A percentile compares a stretch with the other conserved stretches of the same genome.
phyloP scores from a whole-genome alignment of 2,113 vertebrate species.

The Asarcornis scutulata region DNA sequence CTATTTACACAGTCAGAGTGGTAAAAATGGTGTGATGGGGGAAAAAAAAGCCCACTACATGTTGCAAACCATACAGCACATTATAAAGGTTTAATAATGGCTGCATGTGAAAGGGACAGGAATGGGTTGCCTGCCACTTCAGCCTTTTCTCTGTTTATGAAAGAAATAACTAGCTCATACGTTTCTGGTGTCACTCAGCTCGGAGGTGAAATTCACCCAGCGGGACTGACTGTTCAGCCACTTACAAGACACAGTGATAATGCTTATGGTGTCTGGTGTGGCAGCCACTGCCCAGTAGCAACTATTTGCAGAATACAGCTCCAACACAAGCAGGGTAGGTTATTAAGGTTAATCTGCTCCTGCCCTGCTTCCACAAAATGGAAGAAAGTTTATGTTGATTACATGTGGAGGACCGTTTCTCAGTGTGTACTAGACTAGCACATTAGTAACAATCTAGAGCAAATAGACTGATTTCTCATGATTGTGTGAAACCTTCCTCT shows the following conservation, averaged over 20 bases:
- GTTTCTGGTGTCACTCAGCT: background rate
- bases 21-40: constrained; percentile 7
- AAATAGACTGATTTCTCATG: constrained; percentile 49
- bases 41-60: background rate
- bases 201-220: background rate
- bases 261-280: background rate
- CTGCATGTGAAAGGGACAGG: background rate
- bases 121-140: background rate
- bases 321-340: background rate
- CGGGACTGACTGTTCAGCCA: background rate
- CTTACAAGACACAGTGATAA: background rate
- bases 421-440: constrained; percentile 40
- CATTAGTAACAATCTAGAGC: constrained; percentile 35
- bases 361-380: background rate
- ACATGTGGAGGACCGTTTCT: constrained; percentile 39
- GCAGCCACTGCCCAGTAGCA: background rate
- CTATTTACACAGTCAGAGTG: background rate
- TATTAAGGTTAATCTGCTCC: background rate
- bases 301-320: background rate
- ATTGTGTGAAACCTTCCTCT: constrained; percentile 61
- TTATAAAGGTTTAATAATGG: background rate
- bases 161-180: background rate
- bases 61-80: background rate
- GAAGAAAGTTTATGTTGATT: constrained; percentile 55
- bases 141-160: constrained; percentile 3